Base-by-base conservation (phyloP, 2,888 invertebrate genomes). In the Autographa gamma region DNA sequence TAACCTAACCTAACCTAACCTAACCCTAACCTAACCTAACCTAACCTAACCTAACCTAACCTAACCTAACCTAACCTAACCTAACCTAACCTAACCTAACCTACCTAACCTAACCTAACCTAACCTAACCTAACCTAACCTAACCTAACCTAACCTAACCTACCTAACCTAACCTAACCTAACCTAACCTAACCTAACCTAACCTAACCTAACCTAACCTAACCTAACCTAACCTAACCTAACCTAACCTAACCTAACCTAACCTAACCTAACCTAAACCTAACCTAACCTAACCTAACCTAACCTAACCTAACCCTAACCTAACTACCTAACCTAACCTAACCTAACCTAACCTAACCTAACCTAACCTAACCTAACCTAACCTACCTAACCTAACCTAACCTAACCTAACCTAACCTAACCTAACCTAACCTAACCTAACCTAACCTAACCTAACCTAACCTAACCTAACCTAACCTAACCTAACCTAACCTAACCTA, bases 401-500 rank as follows among this genome's bases (percentile, higher is more conserved):
- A n/a, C 56, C 60, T 54, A 73, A 71, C 71, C 70, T 69, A 74
- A 76, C 72, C 76, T 76, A 76, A 76, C 76, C 76, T 76, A 76
- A 78, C 76, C 79, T 77, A 79, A 79, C 77, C 69, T 69, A 69
- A 73, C 69, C 69, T 69, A 65, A 65, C 66, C 61, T 80, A 77
- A 81, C 81, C 82, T 77, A 82, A 80, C 68, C 71, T 62, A 68
- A 71, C 74, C 77, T 72, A 72, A 72, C 74, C 80, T 76, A 78
- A 76, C 80, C 66, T 60, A 66, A 60, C 66, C 66, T 77, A 75
- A 75, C 75, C 75, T 68, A 67, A 67, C 67, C 67, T 67, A 67
- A 67, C 67, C 67, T 74, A 74, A 74, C 74, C 74, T 71, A 69
- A 69, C 32, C 32, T 32, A 83, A 81, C 78, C 79, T 79, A 80